Base-by-base conservation (phyloP, 2,888 invertebrate species). In the Melieria omissa region DNA sequence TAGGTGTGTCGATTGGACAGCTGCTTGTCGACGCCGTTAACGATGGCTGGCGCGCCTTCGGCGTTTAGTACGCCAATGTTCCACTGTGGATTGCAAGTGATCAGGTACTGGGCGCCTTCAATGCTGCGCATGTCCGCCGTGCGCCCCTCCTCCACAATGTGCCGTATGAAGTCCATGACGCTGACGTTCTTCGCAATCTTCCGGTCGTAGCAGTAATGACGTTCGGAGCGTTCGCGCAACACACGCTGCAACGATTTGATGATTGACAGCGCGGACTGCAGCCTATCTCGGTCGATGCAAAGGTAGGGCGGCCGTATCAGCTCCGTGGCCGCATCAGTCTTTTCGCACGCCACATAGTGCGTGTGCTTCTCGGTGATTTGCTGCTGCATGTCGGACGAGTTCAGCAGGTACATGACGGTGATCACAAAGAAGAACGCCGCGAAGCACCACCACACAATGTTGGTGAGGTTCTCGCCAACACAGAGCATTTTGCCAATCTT, bases 41-140 rank as follows among this genome's bases (percentile, higher is more conserved):
- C 4, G 84, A 88, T 54, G 88, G 62, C 86, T 74, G 76, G 60
- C 41, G 72, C 63, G 0, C 73, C 45, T 0, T 74, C 65, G 4
- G 75, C 44, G 5, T 89, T 86, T 4, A 92, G 88, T 10, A 93
- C 88, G 75, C 88, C 89, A 10, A 94, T 88, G 5, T 91, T 92
- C 93, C 93, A 93, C 65, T 91, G 89, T 0, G 92, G 92, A 84
- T 94, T 94, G 73, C 89, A 89, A 46, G 91, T 88, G n/a, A 92
- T 88, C 62, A 94, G 86, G 61, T 94, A 90, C 81, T 93, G 90
- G 65, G 93, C 88, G 4, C 73, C 70, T 60, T 83, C 79, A 70
- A 83, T 85, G 69, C 86, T 81, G 75, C 88, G 88, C 3, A 87
- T 54, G 29, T 69, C 68, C 9, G 46, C 71, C 12, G 66, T 10